Evolutionary conservation across 2,113 vertebrate species (phyloP).

Genomic region (Nothobranchius kuhntae): DNA sequence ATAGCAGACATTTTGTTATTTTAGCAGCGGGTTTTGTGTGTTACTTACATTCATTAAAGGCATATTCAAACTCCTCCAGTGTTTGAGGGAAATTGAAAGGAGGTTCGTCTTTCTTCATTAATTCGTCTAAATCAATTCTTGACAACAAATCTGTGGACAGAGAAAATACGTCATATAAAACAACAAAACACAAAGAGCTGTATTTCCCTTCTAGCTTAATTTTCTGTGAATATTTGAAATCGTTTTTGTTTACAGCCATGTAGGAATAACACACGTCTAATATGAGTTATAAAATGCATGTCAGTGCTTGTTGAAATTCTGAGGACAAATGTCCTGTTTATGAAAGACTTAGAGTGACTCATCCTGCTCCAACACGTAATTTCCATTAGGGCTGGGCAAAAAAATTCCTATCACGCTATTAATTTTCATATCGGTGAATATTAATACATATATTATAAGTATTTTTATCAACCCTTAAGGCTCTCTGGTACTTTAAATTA

Average conservation of each 20-base stretch:
- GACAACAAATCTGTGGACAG: slow-evolving; percentile 88
- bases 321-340: background rate
- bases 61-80: slow-evolving; percentile 94
- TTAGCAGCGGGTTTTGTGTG: background rate
- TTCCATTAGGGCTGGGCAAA: too few species aligned
- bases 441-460: too few species aligned
- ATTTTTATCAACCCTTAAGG: too few species aligned
- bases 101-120: slow-evolving; percentile 99
- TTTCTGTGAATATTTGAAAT: too few species aligned
- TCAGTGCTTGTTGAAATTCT: background rate
- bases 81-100: slow-evolving; percentile 95
- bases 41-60: slow-evolving; percentile 95
- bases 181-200: background rate
- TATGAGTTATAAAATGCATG: too few species aligned
- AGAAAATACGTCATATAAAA: background rate
- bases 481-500: too few species aligned
- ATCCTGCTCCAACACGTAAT: too few species aligned
- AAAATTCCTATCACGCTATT: too few species aligned
- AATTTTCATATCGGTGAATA: too few species aligned
- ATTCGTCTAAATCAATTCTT: slow-evolving; percentile 95
- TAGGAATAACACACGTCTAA: too few species aligned
- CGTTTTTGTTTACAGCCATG: too few species aligned
- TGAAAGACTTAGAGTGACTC: background rate
- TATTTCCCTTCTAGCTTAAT: too few species aligned
- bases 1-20: background rate